These are phyloP conservation scores for Malurus leucopterus DNA, from an alignment of 2,797 vertebrate species.

Conservation along the genomic window DNA sequence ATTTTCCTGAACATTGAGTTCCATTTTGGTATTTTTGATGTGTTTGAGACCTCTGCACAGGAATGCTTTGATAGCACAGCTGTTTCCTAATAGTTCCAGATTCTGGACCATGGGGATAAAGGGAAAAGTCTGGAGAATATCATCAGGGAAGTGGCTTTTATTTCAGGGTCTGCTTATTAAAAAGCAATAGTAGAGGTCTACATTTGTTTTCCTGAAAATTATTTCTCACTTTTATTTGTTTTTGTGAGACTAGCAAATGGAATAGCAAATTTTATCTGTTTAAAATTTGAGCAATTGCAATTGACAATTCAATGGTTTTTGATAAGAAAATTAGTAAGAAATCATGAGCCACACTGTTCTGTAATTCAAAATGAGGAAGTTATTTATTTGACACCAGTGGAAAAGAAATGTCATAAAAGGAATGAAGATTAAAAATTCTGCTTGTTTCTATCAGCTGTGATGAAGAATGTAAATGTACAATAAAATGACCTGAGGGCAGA, in stretches of 20 bases:
- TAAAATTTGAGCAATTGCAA: neutral
- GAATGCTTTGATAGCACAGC: conserved; percentile 45
- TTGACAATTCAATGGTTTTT: neutral
- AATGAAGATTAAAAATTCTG: neutral
- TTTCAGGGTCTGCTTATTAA: neutral
- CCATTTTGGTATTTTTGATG: conserved; percentile 3
- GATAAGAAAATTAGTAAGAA: neutral
- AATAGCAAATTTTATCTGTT: neutral
- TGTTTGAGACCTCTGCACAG: neutral
- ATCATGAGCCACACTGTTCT: neutral
- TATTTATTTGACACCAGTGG: neutral
- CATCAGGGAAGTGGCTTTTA: neutral
- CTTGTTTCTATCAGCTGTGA: neutral
- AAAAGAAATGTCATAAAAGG: neutral
- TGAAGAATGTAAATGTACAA: neutral
- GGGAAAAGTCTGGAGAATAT: neutral
- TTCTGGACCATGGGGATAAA: neutral
- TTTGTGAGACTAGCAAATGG: neutral
- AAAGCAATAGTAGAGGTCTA: neutral
- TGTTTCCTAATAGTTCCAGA: conserved; percentile 38
- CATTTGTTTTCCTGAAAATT: neutral
- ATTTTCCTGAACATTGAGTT: conserved; percentile 7
- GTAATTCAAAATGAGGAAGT: neutral
- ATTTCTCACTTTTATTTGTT: neutral
- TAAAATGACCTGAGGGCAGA: neutral